These are phyloP conservation scores for Timema cristinae DNA, from an alignment of 2,888 invertebrate genomes.

Conservation along the genomic window DNA sequence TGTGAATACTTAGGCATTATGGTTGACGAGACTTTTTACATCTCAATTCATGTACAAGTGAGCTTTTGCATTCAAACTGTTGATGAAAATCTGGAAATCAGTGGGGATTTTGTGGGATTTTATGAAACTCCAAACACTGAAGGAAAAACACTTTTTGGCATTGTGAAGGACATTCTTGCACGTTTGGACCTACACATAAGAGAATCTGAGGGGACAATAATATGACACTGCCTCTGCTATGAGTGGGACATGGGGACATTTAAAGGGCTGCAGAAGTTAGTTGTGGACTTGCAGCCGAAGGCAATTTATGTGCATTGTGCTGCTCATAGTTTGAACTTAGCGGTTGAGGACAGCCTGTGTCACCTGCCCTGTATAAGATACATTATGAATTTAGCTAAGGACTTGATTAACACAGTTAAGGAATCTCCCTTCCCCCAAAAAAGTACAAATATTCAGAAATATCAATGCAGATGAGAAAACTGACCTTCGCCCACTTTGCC, in stretches of 20 bases:
- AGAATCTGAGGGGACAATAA: neutral
- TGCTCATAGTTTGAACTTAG: conserved; percentile 1
- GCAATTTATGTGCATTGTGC: neutral
- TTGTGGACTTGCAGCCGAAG: neutral
- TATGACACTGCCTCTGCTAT: neutral
- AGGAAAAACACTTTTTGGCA: conserved; percentile 9
- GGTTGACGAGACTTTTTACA: conserved; percentile 14
- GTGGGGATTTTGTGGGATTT: conserved; percentile 12
- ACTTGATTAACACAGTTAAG: neutral
- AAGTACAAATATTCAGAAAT: conserved; percentile 1
- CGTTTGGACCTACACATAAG: neutral
- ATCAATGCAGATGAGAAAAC: conserved; percentile 2
- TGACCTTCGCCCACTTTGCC: neutral
- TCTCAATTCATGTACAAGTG: conserved; percentile 11
- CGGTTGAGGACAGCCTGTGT: neutral
- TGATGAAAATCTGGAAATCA: neutral
- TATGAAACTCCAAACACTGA: conserved; percentile 9
- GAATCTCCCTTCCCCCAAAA: neutral
- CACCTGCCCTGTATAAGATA: conserved; percentile 4
- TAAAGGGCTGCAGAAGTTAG: neutral
- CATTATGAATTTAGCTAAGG: neutral
- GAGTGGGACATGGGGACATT: neutral
- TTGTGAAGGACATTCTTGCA: neutral
- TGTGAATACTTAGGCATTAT: conserved; percentile 7
- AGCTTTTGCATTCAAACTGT: conserved; percentile 1